Conservation (phyloP, 1,140 invertebrate species). For the Philotrypesis tridentata region DNA sequence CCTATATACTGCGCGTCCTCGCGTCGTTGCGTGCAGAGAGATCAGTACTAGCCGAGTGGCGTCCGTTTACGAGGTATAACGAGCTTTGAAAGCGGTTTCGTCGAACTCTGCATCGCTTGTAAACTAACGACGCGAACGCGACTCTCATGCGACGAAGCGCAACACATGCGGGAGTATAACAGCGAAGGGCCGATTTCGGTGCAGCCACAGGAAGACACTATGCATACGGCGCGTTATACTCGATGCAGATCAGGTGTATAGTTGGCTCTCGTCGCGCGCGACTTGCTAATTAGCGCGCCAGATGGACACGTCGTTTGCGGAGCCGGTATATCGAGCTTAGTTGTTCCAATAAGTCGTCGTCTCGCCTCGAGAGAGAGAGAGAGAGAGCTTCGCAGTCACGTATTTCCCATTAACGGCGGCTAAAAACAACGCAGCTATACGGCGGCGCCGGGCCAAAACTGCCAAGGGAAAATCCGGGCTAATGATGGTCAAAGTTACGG, state of each 20-base stretch:
- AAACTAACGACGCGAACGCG: not conserved
- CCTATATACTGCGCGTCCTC: no score
- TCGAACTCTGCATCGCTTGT: not conserved
- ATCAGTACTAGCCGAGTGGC: no score
- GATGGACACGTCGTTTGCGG: slow-evolving; percentile 58
- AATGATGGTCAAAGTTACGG: not conserved
- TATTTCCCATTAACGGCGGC: slow-evolving; percentile 3
- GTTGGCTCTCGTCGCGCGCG: slow-evolving; percentile 15
- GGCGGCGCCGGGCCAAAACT: no score
- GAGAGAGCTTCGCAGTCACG: no score
- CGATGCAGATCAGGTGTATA: not conserved
- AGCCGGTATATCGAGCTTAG: slow-evolving; percentile 57
- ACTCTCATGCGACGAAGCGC: not conserved
- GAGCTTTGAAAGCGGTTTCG: no score
- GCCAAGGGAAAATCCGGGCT: not conserved
- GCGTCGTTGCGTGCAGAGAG: no score
- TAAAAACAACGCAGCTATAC: not conserved
- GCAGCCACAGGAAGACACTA: not conserved
- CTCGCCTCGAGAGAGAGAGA: no score
- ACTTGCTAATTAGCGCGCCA: slow-evolving; percentile 60
- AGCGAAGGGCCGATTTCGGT: not conserved
- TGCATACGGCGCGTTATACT: not conserved
- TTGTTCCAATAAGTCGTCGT: slow-evolving; percentile 55
- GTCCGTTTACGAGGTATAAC: no score
- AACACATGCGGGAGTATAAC: no score